Base-by-base conservation (phyloP, 2,888 invertebrate genomes). In the Heliconius ismenius region DNA sequence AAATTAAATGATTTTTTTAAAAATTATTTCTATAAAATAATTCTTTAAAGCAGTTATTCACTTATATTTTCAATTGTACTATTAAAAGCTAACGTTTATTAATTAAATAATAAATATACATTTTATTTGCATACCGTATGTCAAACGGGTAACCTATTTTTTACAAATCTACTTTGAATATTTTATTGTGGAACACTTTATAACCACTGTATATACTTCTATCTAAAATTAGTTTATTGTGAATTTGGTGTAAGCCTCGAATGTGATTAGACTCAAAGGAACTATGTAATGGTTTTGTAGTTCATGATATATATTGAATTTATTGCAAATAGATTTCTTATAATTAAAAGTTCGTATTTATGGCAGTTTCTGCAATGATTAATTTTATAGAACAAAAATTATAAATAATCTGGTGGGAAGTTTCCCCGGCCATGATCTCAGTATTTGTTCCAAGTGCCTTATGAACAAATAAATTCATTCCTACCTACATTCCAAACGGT, bases 381-480 rank as follows among this genome's bases (percentile, higher is more conserved):
- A n/a, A 75, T 78, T 78, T 64, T 76, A 74, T 69, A 73, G 15
- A 39, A 76, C 62, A 68, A 64, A 77, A 67, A 73, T 68, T 36
- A 60, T 67, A 65, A 63, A 58, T 64, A 18, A 63, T 68, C 62
- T 77, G 62, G 74, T 75, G 76, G 68, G 76, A 75, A 65, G 26
- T 64, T 68, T 70, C 49, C 73, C 78, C 69, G 78, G 87, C 84
- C 86, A 87, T 85, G 87, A 88, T 89, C 87, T 90, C 86, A 85
- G 86, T 91, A 92, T 92, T 92, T 91, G 92, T 93, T 94, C 90
- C 89, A 93, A 93, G 92, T 94, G 93, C 93, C 93, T 93, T 93
- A 93, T 87, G 90, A 92, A 91, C 91, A 92, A 92, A 91, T 91
- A 86, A 85, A 89, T 88, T 86, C 90, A 93, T 92, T 92, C 90